Percentiles rank a stretch among this genome's conserved stretches.
These are phyloP conservation scores for Drosophila ohnishii DNA, from an alignment of 1,140 invertebrate species.

Conservation along the genomic window DNA sequence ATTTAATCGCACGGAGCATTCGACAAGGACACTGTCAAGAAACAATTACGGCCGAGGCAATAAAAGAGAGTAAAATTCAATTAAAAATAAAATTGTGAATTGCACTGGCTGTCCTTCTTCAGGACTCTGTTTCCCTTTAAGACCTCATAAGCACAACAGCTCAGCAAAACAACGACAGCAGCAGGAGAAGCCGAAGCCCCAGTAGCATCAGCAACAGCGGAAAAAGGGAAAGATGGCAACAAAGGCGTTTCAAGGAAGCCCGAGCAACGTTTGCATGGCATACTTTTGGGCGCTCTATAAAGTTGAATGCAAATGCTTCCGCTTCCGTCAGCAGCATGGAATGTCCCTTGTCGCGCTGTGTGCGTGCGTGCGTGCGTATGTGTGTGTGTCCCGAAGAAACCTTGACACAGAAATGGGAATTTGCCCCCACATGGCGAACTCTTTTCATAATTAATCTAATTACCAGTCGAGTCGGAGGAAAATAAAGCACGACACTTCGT, in stretches of 20 bases:
- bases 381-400: conserved; percentile 10
- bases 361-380: conserved; percentile 11
- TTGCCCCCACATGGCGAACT: conserved; percentile 19
- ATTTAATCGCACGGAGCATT: conserved; percentile 53
- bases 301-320: conserved; percentile 59
- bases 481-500: conserved; percentile 31
- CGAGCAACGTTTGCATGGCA: conserved; percentile 31
- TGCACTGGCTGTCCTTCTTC: conserved; percentile 18
- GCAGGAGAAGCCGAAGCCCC: background rate
- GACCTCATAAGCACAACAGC: conserved; percentile 1
- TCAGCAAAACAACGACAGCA: conserved; percentile 7
- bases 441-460: conserved; percentile 55
- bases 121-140: conserved; percentile 18
- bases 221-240: background rate
- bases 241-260: conserved; percentile 12
- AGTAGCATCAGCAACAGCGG: background rate
- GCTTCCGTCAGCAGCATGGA: conserved; percentile 32
- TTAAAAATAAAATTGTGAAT: conserved; percentile 45
- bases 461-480: conserved; percentile 37
- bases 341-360: conserved; percentile 7
- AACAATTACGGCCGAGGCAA: conserved; percentile 50
- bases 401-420: conserved; percentile 46
- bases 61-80: conserved; percentile 46
- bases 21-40: conserved; percentile 39
- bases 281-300: conserved; percentile 53